A percentile compares a stretch with the other conserved stretches of the same genome.
These are phyloP conservation scores for Protonemura montana DNA, from an alignment of 2,888 invertebrate species.

Conservation along the genomic window DNA sequence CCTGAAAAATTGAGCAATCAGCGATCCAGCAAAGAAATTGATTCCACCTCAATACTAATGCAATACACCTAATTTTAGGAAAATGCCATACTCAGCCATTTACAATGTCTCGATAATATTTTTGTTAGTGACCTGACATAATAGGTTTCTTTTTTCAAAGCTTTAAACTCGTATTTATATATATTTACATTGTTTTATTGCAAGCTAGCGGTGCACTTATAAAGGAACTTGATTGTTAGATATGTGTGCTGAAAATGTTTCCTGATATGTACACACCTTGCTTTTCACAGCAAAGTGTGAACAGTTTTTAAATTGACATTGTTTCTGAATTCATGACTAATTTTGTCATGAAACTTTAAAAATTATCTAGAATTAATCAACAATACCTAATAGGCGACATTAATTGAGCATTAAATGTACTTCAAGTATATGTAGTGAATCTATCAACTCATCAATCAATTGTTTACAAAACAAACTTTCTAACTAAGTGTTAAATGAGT, in stretches of 20 bases:
- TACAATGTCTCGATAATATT: neutral
- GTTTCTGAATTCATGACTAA: neutral
- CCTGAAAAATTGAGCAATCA: neutral
- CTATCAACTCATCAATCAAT: slow-evolving; percentile 12
- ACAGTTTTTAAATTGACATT: neutral
- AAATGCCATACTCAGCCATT: slow-evolving; percentile 12
- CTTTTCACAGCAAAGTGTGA: neutral
- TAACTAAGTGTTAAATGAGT: slow-evolving; percentile 7
- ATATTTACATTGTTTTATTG: neutral
- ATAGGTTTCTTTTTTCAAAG: neutral
- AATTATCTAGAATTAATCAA: neutral
- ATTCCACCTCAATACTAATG: neutral
- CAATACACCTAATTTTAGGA: neutral
- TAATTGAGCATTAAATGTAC: slow-evolving; percentile 7
- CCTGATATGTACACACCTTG: neutral
- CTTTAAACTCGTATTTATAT: neutral
- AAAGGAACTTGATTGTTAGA: neutral
- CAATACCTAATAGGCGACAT: neutral
- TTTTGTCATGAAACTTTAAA: neutral
- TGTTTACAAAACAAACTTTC: slow-evolving; percentile 1
- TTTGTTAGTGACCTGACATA: neutral
- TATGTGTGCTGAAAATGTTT: neutral
- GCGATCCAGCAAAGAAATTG: neutral
- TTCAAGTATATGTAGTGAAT: slow-evolving; percentile 9
- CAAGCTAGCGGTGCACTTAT: neutral